Evolutionary conservation across 35 echinoderm and acorn worm genomes (phyloP), one percentile per base, ranked within the genome.

Genomic region (Lytechinus variegatus): DNA sequence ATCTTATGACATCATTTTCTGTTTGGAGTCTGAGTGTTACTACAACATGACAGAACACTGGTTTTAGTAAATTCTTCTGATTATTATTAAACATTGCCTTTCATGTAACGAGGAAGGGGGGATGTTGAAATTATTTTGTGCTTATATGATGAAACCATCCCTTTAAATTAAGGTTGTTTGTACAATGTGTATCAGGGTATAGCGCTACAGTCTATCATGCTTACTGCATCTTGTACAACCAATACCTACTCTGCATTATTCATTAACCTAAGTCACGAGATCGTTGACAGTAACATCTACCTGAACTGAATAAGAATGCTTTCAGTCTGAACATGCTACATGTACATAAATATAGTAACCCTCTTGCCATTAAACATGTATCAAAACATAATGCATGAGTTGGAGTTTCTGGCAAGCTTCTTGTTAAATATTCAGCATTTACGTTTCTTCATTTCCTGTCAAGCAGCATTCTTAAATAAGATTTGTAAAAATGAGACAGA

Each of bases 241-340:
- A 79, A 24, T 79, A 79, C 88, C 21, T 90, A 33, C 88, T 44
- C 88, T 90, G 88, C 88, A 90, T 90, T 90, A 90, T 90, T 90
- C 88, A 90, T 90, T 90, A 90, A 90, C 52, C 16, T n/a, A 21
- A 14, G 28, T 90, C 88, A 90, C 28, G 5, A 90, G 88, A 5
- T 28, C 4, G 87, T 51, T 6, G 14, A 79, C 3, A n/a, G 66
- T 24, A 24, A 6, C 8, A 79, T 24, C 19, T 24, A 79, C 66
- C 66, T 79, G 66, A 4, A 5, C 66, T 79, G 66, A 79, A 79
- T 79, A 2, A 24, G 19, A 24, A 79, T 79, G 16, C 66, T 79
- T 79, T 79, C 66, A 79, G 14, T 79, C n/a, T 79, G 66, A 79
- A 79, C 66, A 79, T n/a, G 66, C 12, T 79, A 79, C 4, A 24